Evolutionary conservation across 37 sponge, comb jelly and placozoan species (phyloP), one percentile per base, ranked within the genome.

Genomic region (Ianthella basta): DNA sequence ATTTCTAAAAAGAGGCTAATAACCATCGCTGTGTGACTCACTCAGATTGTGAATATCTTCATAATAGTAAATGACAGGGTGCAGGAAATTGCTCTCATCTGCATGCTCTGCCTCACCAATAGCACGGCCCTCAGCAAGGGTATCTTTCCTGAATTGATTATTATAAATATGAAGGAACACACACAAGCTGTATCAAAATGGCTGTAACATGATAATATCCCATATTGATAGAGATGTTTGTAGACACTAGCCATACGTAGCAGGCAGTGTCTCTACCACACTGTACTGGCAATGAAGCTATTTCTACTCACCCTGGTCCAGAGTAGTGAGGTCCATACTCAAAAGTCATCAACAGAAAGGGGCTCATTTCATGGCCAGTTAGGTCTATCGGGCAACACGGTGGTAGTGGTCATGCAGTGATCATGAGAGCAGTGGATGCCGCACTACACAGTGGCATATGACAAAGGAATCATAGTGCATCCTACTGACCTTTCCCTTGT

Each of bases 51-150:
- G n/a, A 81, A 39, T 37, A 6, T 24, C 37, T 15, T 88, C 80
- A 63, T 96, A 98, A 87, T 98, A 91, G 86, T 95, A 98, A 69
- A 98, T 34, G 0, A 95, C 94, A 44, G 98, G 98, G 56, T 98
- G 98, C 24, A 98, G 91, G 82, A 98, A 98, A 86, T 98, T 98
- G 83, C 98, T 92, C 37, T 82, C 77, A 73, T 98, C 94, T 15
- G 92, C 96, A 5, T 67, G 35, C 15, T 65, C 16, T 0, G 91
- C 87, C 67, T 95, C 91, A 32, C 94, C 91, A 38, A 60, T 86
- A n/a, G 89, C 96, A 63, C 93, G 80, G 67, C 77, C 83, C 82
- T 89, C 88, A 38, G 86, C 38, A n/a, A 96, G 86, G 10, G 88
- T 92, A 87, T 96, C 92, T 40, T 96, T 84, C 13, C 95, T 95